Evolutionary conservation across 2,113 vertebrate genomes (phyloP).

Genomic region (Arizona elegans): DNA sequence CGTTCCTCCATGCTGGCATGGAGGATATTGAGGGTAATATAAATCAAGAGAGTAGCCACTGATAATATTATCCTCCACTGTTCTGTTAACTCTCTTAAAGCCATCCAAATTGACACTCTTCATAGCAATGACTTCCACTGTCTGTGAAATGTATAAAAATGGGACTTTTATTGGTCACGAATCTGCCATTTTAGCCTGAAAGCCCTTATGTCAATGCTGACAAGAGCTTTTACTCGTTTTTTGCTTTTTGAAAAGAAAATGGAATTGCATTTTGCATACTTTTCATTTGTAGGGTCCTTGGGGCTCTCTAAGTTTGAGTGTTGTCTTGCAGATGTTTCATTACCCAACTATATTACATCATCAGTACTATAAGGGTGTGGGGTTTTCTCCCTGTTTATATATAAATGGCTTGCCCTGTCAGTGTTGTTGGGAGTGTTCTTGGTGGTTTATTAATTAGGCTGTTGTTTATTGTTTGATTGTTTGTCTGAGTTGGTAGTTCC

Average conservation of each 20-base stretch:
- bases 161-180: constrained; percentile 22
- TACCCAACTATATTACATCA: neutral
- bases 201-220: constrained; percentile 6
- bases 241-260: constrained; percentile 34
- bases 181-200: neutral
- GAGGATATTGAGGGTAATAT: neutral
- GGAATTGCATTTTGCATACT: neutral
- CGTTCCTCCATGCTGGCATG: neutral
- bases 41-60: neutral
- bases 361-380: neutral
- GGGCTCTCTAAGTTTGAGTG: neutral
- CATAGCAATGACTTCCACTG: neutral
- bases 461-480: neutral
- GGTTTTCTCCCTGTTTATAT: too few species aligned
- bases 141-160: neutral
- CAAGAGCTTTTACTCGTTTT: neutral
- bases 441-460: neutral
- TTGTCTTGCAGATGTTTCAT: neutral
- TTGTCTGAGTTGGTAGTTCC: neutral
- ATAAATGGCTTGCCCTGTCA: neutral
- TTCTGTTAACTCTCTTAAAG: neutral
- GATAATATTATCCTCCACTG: neutral
- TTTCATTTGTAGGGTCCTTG: too few species aligned
- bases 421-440: neutral
- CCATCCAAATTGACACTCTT: neutral